Evolutionary conservation across 1,140 invertebrate genomes (phyloP), one percentile per base, ranked within the genome.

Genomic region (Tetragnatha versicolor): DNA sequence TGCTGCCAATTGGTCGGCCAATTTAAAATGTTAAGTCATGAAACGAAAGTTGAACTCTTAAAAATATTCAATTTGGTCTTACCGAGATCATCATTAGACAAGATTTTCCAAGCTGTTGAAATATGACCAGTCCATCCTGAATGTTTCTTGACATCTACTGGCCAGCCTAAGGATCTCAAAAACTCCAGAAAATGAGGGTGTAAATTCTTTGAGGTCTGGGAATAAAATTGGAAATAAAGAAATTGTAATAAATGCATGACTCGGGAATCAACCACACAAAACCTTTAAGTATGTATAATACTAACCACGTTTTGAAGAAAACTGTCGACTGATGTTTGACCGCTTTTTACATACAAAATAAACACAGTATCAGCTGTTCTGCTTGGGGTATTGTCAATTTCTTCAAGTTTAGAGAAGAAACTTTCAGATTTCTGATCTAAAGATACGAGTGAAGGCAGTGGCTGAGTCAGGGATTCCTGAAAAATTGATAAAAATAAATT

Each of bases 301-400:
- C 63, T 33, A 58, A 79, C 76, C n/a, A 79, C 76, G 69, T 68
- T 79, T 35, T 79, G 63, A 6, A 79, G 51, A 47, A 79, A 78
- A 45, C 12, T 47, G 7, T 78, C 49, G 14, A 68, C 47, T 6
- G 85, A 86, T 78, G 89, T 90, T 86, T 98, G 96, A 0, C 93
- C 93, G 51, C 93, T 90, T 85, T 93, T 92, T 0, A 96, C 94
- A 85, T 98, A 99, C 87, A 98, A 98, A 79, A 98, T 89, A 85
- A 98, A 95, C 80, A 94, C 94, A 0, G 97, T 98, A 84, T 98
- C 95, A 83, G 91, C 91, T 6, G 93, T 95, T 80, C 95, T 88
- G 33, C 92, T 90, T 82, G 94, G 94, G 78, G 93, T 91, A 47
- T 89, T 89, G 86, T 96, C 94, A 47, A 97, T 85, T 33, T 88